These are phyloP conservation scores for Zophobas atratus DNA, from an alignment of 1,140 invertebrate genomes.

Conservation along the genomic window DNA sequence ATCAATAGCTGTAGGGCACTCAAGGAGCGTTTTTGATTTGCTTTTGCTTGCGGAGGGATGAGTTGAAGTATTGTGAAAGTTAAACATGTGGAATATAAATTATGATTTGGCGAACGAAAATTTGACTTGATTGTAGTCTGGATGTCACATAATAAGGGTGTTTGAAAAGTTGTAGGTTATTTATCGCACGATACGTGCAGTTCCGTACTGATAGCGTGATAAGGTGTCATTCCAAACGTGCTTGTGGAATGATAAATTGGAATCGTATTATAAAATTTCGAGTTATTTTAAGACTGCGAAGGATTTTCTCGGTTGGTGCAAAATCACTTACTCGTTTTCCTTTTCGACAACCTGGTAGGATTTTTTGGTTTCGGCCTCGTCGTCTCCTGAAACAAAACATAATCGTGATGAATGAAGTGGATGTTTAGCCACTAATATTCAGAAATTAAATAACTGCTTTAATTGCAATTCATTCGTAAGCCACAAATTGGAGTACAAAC, in stretches of 20 bases:
- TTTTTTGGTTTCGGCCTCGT: slow-evolving; percentile 56
- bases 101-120: no score
- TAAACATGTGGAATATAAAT: not conserved
- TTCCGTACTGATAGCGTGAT: no score
- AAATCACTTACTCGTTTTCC: slow-evolving; percentile 59
- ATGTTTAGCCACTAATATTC: not conserved
- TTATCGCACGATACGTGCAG: no score
- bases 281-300: not conserved
- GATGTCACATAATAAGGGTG: no score
- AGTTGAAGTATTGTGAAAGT: not conserved
- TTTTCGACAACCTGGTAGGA: slow-evolving; percentile 60
- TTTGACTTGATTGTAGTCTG: no score
- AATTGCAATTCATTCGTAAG: slow-evolving; percentile 23
- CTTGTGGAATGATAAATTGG: not conserved
- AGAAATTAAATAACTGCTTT: not conserved
- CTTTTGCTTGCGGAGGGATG: not conserved
- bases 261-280: not conserved
- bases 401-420: not conserved
- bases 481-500: slow-evolving; percentile 15
- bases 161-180: no score
- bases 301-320: not conserved
- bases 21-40: not conserved
- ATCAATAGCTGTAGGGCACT: slow-evolving; percentile 7
- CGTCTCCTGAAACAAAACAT: slow-evolving; percentile 17
- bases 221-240: no score